phyloP scores from a whole-genome alignment of 2,113 vertebrate species.

The Cyanoderma ruficeps region DNA sequence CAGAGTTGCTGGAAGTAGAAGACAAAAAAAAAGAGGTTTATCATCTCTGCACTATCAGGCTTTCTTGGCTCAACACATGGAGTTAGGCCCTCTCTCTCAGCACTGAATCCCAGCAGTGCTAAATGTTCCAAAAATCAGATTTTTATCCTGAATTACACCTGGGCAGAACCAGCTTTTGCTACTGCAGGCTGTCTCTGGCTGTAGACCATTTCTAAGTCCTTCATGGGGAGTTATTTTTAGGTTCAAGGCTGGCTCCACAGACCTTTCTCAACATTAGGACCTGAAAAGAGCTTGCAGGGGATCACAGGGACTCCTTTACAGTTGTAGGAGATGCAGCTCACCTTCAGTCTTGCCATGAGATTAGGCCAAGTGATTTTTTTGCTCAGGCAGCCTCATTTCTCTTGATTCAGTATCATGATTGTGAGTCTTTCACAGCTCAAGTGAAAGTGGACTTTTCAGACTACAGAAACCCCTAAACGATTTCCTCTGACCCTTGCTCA shows the following conservation, averaged over 20 bases:
- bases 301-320: not conserved
- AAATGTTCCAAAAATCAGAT: slow-evolving; percentile 1
- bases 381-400: not conserved
- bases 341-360: not conserved
- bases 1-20: not conserved
- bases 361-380: not conserved
- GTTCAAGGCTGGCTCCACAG: not conserved
- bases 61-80: not conserved
- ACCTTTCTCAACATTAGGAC: not conserved
- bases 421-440: not conserved
- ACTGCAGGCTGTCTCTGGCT: not conserved
- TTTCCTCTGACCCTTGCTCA: not conserved
- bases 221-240: not conserved
- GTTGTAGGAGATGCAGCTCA: not conserved
- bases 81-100: not conserved
- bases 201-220: not conserved
- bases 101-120: not conserved
- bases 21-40: not conserved
- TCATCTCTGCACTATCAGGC: not conserved
- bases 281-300: not conserved
- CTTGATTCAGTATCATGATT: not conserved
- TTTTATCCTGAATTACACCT: slow-evolving; percentile 51
- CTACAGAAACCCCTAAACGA: not conserved
- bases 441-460: not conserved
- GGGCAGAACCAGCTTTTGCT: slow-evolving; percentile 16